Percentiles rank a stretch among this genome's conserved stretches.
Conservation (phyloP, 2,888 invertebrate species). For the Octonoba sinensis region DNA sequence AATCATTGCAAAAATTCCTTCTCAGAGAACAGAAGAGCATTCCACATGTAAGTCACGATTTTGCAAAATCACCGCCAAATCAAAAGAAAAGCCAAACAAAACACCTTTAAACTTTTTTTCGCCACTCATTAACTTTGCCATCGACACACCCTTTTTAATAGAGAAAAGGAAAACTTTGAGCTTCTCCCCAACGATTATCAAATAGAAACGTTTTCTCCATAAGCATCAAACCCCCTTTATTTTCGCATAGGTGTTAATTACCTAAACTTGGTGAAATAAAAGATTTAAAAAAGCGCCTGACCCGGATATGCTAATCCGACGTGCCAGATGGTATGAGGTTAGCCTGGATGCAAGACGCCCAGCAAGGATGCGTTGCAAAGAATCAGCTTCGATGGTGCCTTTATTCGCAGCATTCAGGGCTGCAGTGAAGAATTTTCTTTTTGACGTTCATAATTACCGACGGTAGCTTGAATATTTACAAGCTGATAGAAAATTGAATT, state of each 20-base stretch:
- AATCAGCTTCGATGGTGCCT: too few species aligned
- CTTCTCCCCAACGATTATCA: constrained; percentile 28
- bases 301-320: constrained; percentile 48
- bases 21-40: background rate
- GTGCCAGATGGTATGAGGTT: constrained; percentile 23
- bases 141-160: constrained; percentile 61
- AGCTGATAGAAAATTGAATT: too few species aligned
- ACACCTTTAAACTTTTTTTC: constrained; percentile 28
- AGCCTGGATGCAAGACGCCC: too few species aligned
- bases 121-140: constrained; percentile 41
- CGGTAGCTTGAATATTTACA: too few species aligned
- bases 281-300: constrained; percentile 14
- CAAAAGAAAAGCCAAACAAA: constrained; percentile 41
- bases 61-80: constrained; percentile 52
- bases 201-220: constrained; percentile 27
- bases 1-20: background rate
- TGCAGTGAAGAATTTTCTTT: too few species aligned
- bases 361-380: too few species aligned
- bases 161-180: constrained; percentile 4
- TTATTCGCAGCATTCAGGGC: too few species aligned
- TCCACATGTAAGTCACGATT: constrained; percentile 59
- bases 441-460: too few species aligned
- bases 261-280: background rate
- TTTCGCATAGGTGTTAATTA: constrained; percentile 52
- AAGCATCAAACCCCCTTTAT: too few species aligned